A percentile compares a stretch with the other conserved stretches of the same genome.
Conservation (phyloP, 2,888 invertebrate species). For the Trissonchulus sp. region DNA sequence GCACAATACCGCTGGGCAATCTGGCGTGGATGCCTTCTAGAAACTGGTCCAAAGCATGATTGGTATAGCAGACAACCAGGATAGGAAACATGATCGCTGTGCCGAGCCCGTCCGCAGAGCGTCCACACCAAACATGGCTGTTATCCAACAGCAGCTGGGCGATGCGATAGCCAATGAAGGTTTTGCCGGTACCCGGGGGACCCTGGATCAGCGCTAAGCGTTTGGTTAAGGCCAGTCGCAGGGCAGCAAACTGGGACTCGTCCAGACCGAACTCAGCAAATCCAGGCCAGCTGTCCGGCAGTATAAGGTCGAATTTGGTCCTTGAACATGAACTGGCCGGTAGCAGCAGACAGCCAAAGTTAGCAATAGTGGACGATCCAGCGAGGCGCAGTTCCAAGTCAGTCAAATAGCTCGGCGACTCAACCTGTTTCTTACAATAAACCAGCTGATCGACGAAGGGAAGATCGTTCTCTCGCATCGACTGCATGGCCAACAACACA, state of each 20-base stretch:
- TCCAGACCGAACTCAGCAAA: conserved; percentile 60
- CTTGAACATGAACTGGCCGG: neutral
- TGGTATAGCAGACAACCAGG: conserved; percentile 72
- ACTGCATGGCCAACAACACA: conserved; percentile 66
- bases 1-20: conserved; percentile 59
- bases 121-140: conserved; percentile 51
- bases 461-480: conserved; percentile 55
- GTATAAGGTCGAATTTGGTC: neutral
- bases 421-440: conserved; percentile 30
- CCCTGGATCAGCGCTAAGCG: conserved; percentile 75
- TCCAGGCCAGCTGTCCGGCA: conserved; percentile 57
- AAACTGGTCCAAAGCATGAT: conserved; percentile 80
- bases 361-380: too few species aligned
- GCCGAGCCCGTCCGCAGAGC: conserved; percentile 35
- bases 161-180: conserved; percentile 70
- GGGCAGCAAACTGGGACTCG: conserved; percentile 64
- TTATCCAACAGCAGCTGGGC: conserved; percentile 63
- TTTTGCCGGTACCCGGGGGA: conserved; percentile 82
- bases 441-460: conserved; percentile 50
- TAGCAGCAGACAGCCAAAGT: neutral
- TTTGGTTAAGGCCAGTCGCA: conserved; percentile 63
- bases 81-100: conserved; percentile 61
- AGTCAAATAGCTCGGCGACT: neutral
- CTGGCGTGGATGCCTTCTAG: conserved; percentile 60
- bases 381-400: neutral